Evolutionary conservation across 2,888 invertebrate species (phyloP), one percentile per base, ranked within the genome.

Genomic region (Protophormia terraenovae): DNA sequence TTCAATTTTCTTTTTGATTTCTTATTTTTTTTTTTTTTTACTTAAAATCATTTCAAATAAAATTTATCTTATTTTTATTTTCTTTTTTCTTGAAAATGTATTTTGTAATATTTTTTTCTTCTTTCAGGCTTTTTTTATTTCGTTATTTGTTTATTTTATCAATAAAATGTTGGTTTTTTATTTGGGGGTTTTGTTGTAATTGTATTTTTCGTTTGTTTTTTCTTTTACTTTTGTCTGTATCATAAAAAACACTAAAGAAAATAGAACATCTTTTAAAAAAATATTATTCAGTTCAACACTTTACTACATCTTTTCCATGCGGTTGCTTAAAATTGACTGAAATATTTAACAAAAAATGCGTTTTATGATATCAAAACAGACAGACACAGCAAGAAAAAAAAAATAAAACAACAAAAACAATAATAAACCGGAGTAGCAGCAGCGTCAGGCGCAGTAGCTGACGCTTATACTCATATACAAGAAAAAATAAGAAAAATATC

Each of bases 291-390:
- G 19, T 16, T 32, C 7, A 72, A 60, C 7, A 29, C 16, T 29
- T 75, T 62, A 6, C 50, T 16, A 84, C 76, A 64, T 78, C 67
- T 69, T 38, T 41, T 19, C 27, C 83, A 79, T 64, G 64, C 75
- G 75, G 29, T 76, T 83, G 82, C 35, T 73, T 69, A 24, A 79
- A 79, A 58, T 71, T 55, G 45, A 84, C 84, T 84, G 60, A 81
- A 69, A 76, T 55, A 53, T 76, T 76, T 64, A 45, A 72, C 35
- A 53, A 53, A 58, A 80, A 84, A 82, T 82, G 78, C 82, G 71
- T 82, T 85, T 85, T 85, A 73, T 79, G 78, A 83, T 85, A 85
- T 55, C 73, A 85, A 85, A 75, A 71, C 50, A 55, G 35, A 55
- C 24, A 47, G 55, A 78, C 45, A 19, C 71, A 10, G 14, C 19